Evolutionary conservation across 1,140 invertebrate species (phyloP).

Genomic region (Drosophila nebulosa): DNA sequence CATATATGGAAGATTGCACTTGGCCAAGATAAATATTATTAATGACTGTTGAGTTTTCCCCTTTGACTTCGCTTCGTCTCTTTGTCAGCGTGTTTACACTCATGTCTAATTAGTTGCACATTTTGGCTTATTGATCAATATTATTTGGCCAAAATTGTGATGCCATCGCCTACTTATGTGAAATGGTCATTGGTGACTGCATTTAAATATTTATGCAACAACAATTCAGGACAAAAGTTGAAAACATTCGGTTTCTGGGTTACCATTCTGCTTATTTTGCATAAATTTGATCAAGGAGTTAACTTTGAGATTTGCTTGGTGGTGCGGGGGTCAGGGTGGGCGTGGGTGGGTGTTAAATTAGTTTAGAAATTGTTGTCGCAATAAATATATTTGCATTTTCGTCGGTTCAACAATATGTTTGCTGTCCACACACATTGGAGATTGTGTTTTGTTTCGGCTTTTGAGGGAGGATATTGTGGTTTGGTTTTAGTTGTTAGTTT

Average conservation of each 20-base stretch:
- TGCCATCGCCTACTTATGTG: background rate
- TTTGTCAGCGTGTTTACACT: background rate
- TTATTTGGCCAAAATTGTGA: background rate
- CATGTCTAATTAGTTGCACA: background rate
- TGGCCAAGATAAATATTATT: background rate
- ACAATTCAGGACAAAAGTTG: conserved; percentile 45
- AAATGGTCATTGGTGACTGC: background rate
- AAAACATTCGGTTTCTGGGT: conserved; percentile 41
- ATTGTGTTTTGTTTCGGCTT: background rate
- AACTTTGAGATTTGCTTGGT: conserved; percentile 9
- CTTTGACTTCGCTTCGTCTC: background rate
- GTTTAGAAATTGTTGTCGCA: conserved; percentile 64
- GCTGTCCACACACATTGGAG: conserved; percentile 2
- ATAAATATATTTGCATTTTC: conserved; percentile 66
- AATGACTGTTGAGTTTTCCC: background rate
- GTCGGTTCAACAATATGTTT: conserved; percentile 45
- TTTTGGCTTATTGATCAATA: background rate
- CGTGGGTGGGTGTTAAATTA: conserved; percentile 52
- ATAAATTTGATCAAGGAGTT: conserved; percentile 36
- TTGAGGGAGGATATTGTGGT: background rate
- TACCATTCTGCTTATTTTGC: conserved; percentile 47
- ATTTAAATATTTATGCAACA: conserved; percentile 1
- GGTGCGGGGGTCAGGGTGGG: background rate
- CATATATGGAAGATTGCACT: background rate
- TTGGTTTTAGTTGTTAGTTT: background rate